phyloP scores from a whole-genome alignment of 1,140 invertebrate species.

The Campoletis sonorensis region DNA sequence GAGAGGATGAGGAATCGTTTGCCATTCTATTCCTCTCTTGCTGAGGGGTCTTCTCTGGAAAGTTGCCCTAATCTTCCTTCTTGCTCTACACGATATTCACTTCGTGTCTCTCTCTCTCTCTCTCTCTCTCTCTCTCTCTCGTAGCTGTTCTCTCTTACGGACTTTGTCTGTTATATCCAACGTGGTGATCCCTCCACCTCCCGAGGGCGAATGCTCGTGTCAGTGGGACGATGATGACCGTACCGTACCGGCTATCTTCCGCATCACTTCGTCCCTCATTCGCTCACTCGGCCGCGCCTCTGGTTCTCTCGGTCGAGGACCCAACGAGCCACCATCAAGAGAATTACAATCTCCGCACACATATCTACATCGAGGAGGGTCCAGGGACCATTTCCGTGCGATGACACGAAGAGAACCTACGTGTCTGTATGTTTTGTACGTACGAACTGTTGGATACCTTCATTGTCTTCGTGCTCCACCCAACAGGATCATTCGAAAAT shows the following conservation, averaged over 20 bases:
- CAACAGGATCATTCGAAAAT: constrained; percentile 38
- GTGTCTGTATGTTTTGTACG: neutral
- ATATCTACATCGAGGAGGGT: neutral
- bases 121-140: neutral
- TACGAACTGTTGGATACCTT: neutral
- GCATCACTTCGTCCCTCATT: constrained; percentile 2
- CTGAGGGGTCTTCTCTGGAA: constrained; percentile 19
- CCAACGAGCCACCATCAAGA: constrained; percentile 33
- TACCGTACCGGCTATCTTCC: constrained; percentile 22
- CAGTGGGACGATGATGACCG: constrained; percentile 49
- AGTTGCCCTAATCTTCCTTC: constrained; percentile 12
- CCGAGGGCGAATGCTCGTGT: constrained; percentile 41
- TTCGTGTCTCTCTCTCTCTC: neutral
- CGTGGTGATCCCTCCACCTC: constrained; percentile 32
- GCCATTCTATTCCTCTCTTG: constrained; percentile 46
- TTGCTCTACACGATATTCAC: neutral
- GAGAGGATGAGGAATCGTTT: constrained; percentile 51
- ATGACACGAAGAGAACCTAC: constrained; percentile 11
- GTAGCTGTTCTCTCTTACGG: neutral
- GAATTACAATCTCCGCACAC: constrained; percentile 39
- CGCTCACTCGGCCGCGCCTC: neutral
- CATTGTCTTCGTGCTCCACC: constrained; percentile 14
- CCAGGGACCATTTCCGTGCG: constrained; percentile 1
- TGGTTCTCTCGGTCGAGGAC: constrained; percentile 30
- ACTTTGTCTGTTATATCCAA: neutral